Evolutionary conservation across 2,888 invertebrate species (phyloP).

Genomic region (Cheilosia urbana): DNA sequence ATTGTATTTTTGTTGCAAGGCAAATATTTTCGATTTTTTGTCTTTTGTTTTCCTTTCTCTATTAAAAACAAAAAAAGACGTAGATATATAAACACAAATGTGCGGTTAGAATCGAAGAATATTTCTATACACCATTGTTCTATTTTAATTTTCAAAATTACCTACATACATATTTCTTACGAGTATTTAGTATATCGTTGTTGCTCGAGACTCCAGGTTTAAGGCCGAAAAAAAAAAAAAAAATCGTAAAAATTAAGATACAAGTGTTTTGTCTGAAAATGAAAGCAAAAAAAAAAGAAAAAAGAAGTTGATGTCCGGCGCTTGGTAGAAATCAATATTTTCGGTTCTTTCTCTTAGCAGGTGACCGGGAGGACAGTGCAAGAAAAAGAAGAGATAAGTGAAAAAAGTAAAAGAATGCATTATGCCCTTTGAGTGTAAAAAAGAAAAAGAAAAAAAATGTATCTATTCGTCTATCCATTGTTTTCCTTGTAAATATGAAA

Average conservation of each 20-base stretch:
- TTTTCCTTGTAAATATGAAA: conserved; percentile 42
- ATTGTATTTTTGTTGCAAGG: conserved; percentile 49
- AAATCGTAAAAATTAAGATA: conserved; percentile 74
- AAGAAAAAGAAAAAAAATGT: conserved; percentile 27
- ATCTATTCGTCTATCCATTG: conserved; percentile 24
- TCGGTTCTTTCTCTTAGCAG: conserved; percentile 41
- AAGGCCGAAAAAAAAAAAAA: conserved; percentile 68
- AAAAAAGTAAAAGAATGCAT: conserved; percentile 31
- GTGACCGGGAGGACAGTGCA: conserved; percentile 50
- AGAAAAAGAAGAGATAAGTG: conserved; percentile 19
- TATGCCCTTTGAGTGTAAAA: conserved; percentile 55
- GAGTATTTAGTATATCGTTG: conserved; percentile 34
- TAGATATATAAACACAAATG: conserved; percentile 46
- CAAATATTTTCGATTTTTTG: conserved; percentile 55
- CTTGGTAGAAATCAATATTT: conserved; percentile 58
- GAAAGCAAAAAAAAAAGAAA: conserved; percentile 31
- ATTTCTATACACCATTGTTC: conserved; percentile 42
- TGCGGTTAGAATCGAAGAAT: conserved; percentile 65
- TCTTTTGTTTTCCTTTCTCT: conserved; percentile 29
- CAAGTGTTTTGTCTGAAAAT: conserved; percentile 34
- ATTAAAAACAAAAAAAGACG: conserved; percentile 8
- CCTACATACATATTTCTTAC: conserved; percentile 6
- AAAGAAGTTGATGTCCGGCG: conserved; percentile 21
- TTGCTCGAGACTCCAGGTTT: conserved; percentile 77
- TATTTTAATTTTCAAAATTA: conserved; percentile 57